Evolutionary conservation across 2,797 vertebrate species (phyloP), one percentile per base, ranked within the genome.

Genomic region (Pipistrellus kuhlii): DNA sequence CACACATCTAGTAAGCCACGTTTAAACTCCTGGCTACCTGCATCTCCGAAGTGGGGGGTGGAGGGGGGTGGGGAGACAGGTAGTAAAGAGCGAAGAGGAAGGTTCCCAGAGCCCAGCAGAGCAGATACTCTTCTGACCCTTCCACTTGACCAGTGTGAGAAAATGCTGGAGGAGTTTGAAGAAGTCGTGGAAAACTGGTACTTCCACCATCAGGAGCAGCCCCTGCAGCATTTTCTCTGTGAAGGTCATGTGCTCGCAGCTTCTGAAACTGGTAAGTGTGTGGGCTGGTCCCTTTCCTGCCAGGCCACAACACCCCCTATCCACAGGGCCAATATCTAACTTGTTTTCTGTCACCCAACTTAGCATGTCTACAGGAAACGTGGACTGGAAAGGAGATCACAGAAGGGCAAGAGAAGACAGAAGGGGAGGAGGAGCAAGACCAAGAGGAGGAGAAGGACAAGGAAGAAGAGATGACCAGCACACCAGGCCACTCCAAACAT

Each of bases 111-210:
- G 46, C 64, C n/a, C 12, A 41, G 51, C n/a, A 81, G 85, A 90
- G 20, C 38, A 75, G 55, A 78, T 12, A 51, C 14, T 13, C 15
- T 80, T 86, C n/a, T 88, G n/a, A 13, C 35, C 57, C 69, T 89
- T 94, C 32, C 21, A n/a, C 35, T 59, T 96, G 62, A 78, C 41
- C 96, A 99, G 99, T 99, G 99, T 91, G 99, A 99, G 98, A 99
- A 97, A 0, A 99, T 99, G 99, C 98, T 99, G 97, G 99, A 99
- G 97, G 86, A 98, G 96, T 98, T 97, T 48, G 99, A 99, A 97
- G 98, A 99, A 4, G 97, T 99, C 0, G 98, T 99, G 85, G 99
- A 99, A 98, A 98, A 98, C 95, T 99, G 99, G 99, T 99, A 99
- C 97, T 99, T 99, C 97, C 98, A 98, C 91, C 98, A 99, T 91